These are phyloP conservation scores for Neogale vison DNA, from an alignment of 2,113 vertebrate genomes.

Conservation along the genomic window DNA sequence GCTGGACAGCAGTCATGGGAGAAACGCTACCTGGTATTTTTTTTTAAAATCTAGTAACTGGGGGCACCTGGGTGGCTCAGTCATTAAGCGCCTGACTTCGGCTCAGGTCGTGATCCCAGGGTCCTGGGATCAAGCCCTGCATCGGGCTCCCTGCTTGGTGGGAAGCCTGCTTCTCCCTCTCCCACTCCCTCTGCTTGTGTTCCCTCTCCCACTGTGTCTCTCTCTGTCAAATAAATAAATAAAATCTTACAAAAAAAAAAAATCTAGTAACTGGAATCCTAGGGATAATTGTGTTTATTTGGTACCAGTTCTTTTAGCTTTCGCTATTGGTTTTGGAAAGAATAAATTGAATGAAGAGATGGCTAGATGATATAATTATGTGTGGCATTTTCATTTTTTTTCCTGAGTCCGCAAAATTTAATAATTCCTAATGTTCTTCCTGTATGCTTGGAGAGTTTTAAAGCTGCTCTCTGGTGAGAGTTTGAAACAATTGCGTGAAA, in stretches of 20 bases:
- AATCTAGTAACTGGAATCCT: background rate
- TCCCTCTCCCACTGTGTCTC: too few species aligned
- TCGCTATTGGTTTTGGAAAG: constrained; percentile 18
- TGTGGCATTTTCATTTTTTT: constrained; percentile 45
- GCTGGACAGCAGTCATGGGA: background rate
- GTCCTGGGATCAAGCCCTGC: too few species aligned
- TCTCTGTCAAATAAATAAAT: too few species aligned
- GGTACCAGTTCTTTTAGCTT: background rate
- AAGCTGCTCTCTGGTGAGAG: background rate
- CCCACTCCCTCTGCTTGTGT: too few species aligned
- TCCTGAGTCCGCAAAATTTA: background rate
- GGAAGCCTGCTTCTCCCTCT: too few species aligned
- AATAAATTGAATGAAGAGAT: constrained; percentile 35
- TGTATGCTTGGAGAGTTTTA: background rate
- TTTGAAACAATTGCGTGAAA: constrained; percentile 2
- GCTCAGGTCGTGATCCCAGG: too few species aligned
- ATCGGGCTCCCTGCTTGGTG: too few species aligned
- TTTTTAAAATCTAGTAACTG: background rate
- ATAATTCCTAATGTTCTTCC: constrained; percentile 5
- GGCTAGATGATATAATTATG: background rate
- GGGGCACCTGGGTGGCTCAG: background rate
- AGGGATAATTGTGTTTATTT: background rate
- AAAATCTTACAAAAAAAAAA: too few species aligned
- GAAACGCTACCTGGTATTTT: background rate
- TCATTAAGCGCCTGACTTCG: too few species aligned